Evolutionary conservation across 2,888 invertebrate species (phyloP).

Genomic region (Lypha dubia): DNA sequence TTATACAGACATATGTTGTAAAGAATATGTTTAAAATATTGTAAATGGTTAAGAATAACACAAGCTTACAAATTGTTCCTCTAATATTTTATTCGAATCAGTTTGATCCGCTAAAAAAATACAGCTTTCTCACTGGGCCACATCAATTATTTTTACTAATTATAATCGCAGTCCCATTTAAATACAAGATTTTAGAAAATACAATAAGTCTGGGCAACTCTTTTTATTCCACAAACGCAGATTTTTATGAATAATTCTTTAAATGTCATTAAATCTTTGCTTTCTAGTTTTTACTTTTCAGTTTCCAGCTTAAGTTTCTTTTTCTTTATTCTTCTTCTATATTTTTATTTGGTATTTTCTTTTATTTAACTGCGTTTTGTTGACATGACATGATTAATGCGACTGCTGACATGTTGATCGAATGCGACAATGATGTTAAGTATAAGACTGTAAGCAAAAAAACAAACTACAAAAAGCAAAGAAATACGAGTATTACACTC

Average conservation of each 20-base stretch:
- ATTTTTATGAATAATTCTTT: not conserved
- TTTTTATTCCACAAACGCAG: not conserved
- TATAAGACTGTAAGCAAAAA: slow-evolving; percentile 45
- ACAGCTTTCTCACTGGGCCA: too few species aligned
- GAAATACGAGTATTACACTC: too few species aligned
- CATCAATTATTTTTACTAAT: too few species aligned
- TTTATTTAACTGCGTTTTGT: slow-evolving; percentile 67
- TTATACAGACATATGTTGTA: too few species aligned
- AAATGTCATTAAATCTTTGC: slow-evolving; percentile 3
- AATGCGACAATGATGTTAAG: slow-evolving; percentile 66
- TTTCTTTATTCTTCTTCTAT: not conserved
- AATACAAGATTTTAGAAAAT: not conserved
- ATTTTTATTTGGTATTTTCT: slow-evolving; percentile 11
- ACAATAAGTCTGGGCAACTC: slow-evolving; percentile 5
- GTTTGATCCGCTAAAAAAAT: too few species aligned
- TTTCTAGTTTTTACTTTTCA: slow-evolving; percentile 10
- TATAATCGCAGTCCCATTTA: not conserved
- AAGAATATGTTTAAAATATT: too few species aligned
- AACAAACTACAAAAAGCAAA: not conserved
- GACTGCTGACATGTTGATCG: slow-evolving; percentile 78
- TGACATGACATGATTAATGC: slow-evolving; percentile 81
- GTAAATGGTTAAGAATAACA: too few species aligned
- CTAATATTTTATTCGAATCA: too few species aligned
- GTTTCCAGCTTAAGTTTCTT: slow-evolving; percentile 19
- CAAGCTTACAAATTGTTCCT: too few species aligned